Conservation (phyloP, 1,140 invertebrate genomes). For the Nylanderia fulva region DNA sequence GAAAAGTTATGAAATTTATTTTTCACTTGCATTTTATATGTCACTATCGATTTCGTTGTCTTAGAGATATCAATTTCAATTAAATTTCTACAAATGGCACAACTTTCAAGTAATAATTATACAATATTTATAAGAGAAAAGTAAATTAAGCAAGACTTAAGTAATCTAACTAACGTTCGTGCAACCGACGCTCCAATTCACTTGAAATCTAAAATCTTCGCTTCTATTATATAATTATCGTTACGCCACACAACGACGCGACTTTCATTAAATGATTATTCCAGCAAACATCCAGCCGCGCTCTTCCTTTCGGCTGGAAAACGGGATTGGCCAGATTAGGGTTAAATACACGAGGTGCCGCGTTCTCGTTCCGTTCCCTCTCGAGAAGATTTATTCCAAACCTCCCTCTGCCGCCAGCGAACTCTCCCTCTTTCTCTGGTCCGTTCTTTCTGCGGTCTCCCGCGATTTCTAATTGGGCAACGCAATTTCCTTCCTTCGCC, state of each 20-base stretch:
- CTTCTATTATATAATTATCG: constrained; percentile 34
- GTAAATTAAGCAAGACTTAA: not conserved
- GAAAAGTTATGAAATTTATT: constrained; percentile 38
- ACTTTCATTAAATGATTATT: constrained; percentile 49
- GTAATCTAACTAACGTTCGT: not conserved
- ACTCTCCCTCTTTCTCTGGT: not conserved
- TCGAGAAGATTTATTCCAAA: constrained; percentile 35
- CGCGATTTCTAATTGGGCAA: constrained; percentile 81
- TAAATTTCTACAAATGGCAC: not conserved
- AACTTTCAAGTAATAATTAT: not conserved
- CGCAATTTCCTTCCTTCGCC: constrained; percentile 82
- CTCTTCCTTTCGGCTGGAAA: constrained; percentile 40
- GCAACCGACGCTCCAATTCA: not conserved
- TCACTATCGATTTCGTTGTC: not conserved
- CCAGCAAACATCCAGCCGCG: constrained; percentile 1
- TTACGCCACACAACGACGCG: constrained; percentile 22
- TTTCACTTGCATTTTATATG: not conserved
- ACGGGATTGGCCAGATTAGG: constrained; percentile 46
- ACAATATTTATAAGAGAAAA: not conserved
- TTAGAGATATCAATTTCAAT: not conserved
- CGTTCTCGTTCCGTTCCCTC: constrained; percentile 23
- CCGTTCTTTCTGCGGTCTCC: constrained; percentile 75
- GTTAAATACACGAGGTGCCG: constrained; percentile 41
- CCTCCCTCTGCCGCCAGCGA: not conserved
- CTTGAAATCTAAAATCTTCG: constrained; percentile 11